Conservation (phyloP, 1,140 invertebrate species). For the Pomacea maculata region DNA sequence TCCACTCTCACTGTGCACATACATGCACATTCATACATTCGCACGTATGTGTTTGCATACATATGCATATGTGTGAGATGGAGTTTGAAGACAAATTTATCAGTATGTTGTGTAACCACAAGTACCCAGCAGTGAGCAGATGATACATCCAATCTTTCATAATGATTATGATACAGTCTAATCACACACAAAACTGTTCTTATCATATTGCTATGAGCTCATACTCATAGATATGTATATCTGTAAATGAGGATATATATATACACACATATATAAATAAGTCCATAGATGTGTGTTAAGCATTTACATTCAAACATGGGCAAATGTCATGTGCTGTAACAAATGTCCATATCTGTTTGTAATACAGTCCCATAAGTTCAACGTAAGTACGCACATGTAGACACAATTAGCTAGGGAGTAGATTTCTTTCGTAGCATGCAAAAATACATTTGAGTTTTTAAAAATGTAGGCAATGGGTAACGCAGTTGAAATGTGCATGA, state of each 20-base stretch:
- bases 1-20: no score
- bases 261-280: constrained; percentile 2
- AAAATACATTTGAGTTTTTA: no score
- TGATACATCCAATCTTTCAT: neutral
- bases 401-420: no score
- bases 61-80: neutral
- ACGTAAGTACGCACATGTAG: no score
- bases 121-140: neutral
- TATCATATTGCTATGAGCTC: neutral
- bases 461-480: no score
- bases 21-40: neutral
- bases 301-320: no score
- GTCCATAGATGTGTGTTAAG: neutral
- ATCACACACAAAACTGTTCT: neutral
- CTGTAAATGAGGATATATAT: neutral
- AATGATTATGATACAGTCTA: neutral
- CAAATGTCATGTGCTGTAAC: neutral
- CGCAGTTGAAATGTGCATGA: no score
- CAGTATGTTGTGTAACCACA: neutral
- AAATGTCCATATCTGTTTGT: neutral
- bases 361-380: neutral
- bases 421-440: no score
- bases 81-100: neutral
- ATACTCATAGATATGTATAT: neutral
- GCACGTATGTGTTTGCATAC: neutral